Percentiles rank a stretch among this genome's conserved stretches.
These are phyloP conservation scores for Orchesella cincta DNA, from an alignment of 1,140 invertebrate species.

Conservation along the genomic window DNA sequence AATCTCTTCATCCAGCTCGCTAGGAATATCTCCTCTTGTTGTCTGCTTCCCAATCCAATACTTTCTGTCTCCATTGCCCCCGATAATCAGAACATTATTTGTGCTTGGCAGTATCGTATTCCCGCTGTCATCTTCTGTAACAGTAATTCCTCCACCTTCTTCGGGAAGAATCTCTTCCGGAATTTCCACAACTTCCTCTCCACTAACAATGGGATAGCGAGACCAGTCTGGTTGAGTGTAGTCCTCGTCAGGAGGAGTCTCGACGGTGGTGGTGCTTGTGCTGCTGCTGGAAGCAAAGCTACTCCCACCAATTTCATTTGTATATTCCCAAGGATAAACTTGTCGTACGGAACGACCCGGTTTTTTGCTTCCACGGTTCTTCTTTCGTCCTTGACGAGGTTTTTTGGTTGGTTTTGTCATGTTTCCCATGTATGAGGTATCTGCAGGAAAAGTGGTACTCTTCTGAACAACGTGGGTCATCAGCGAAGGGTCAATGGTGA, in stretches of 20 bases:
- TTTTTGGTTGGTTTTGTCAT: neutral
- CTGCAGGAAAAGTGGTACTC: neutral
- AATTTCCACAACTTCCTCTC: neutral
- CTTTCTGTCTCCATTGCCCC: neutral
- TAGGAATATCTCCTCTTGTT: slow-evolving; percentile 49
- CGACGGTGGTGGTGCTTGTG: neutral
- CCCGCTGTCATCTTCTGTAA: neutral
- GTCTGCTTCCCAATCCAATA: slow-evolving; percentile 38
- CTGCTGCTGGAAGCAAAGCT: neutral
- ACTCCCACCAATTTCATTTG: neutral
- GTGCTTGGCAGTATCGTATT: neutral
- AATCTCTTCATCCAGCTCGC: slow-evolving; percentile 35
- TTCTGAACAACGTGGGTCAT: neutral
- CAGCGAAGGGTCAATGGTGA: neutral
- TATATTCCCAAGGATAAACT: neutral
- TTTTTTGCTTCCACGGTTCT: neutral
- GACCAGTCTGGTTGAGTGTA: slow-evolving; percentile 29
- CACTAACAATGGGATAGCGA: slow-evolving; percentile 15
- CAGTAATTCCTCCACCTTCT: neutral
- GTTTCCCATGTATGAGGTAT: neutral
- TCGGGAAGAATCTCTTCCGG: neutral
- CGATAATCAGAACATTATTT: neutral
- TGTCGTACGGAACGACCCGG: neutral
- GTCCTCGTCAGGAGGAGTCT: slow-evolving; percentile 5
- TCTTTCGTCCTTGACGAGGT: neutral